Conservation (phyloP, 2,888 invertebrate species). For the Cataglyphis cursor region DNA sequence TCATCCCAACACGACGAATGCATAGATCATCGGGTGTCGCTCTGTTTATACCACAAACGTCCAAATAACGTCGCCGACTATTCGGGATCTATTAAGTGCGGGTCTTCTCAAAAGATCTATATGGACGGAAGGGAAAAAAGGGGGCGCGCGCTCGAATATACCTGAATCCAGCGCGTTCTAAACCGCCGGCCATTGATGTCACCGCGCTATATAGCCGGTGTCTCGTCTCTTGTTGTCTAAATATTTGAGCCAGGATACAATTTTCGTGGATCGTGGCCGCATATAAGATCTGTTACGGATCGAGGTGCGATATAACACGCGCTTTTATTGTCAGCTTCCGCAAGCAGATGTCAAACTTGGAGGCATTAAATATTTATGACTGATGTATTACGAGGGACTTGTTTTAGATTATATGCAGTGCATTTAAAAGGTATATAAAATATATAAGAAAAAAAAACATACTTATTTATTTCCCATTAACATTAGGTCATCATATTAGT, state of each 20-base stretch:
- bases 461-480: neutral
- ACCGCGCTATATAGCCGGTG: conserved; percentile 69
- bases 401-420: neutral
- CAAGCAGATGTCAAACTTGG: neutral
- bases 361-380: neutral
- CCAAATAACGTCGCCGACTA: conserved; percentile 83
- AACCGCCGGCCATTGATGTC: conserved; percentile 79
- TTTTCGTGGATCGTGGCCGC: conserved; percentile 8
- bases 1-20: conserved; percentile 68
- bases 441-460: neutral
- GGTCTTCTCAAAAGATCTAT: conserved; percentile 79
- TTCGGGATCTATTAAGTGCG: conserved; percentile 84
- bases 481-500: neutral
- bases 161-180: conserved; percentile 71
- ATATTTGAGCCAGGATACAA: conserved; percentile 1
- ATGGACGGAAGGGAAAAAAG: conserved; percentile 71
- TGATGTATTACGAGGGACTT: neutral
- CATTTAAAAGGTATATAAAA: neutral
- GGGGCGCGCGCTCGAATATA: conserved; percentile 77
- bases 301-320: conserved; percentile 5
- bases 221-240: conserved; percentile 8
- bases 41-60: conserved; percentile 86
- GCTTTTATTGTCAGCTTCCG: conserved; percentile 14
- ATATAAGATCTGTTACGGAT: neutral
- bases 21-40: conserved; percentile 86